A percentile compares a stretch with the other conserved stretches of the same genome.
Evolutionary conservation across 2,797 vertebrate genomes (phyloP).

Genomic region (Adelosebastes latens): DNA sequence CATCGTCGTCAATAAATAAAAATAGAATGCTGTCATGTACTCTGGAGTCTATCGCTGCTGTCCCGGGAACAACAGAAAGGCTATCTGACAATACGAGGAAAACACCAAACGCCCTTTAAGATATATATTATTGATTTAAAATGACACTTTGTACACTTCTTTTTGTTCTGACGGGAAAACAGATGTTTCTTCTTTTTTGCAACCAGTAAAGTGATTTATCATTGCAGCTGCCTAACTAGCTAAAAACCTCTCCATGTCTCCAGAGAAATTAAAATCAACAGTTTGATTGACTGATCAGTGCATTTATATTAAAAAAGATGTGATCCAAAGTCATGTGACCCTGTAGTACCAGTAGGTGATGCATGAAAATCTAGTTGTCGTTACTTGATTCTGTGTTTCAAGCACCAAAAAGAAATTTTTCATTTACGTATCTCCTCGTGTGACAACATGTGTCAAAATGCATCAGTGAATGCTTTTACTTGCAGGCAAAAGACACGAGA

Average conservation of each 20-base stretch:
- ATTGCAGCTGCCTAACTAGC: conserved; percentile 83
- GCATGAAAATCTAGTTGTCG: conserved; percentile 6
- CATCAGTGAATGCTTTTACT: conserved; percentile 13
- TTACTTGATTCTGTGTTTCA: not conserved
- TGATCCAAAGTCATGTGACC: conserved; percentile 59
- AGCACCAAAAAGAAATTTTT: not conserved
- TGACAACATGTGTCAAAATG: not conserved
- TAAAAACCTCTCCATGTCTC: conserved; percentile 38
- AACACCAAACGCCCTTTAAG: conserved; percentile 86
- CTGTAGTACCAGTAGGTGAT: conserved; percentile 69
- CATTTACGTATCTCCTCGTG: not conserved
- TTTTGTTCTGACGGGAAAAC: conserved; percentile 77
- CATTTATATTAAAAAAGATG: conserved; percentile 50
- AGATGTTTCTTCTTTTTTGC: conserved; percentile 66
- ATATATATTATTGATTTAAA: conserved; percentile 85
- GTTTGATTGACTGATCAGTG: conserved; percentile 52
- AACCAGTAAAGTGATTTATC: conserved; percentile 75
- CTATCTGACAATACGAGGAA: conserved; percentile 85
- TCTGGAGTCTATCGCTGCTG: conserved; percentile 84
- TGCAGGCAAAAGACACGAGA: conserved; percentile 8
- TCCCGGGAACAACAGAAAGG: conserved; percentile 82
- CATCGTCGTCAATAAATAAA: conserved; percentile 86
- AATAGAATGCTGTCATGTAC: conserved; percentile 86
- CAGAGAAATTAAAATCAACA: conserved; percentile 37
- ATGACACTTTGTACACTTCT: conserved; percentile 83